Percentiles rank a stretch among this genome's conserved stretches.
These are phyloP conservation scores for Pangasianodon hypophthalmus DNA, from an alignment of 2,113 vertebrate genomes.

Conservation along the genomic window DNA sequence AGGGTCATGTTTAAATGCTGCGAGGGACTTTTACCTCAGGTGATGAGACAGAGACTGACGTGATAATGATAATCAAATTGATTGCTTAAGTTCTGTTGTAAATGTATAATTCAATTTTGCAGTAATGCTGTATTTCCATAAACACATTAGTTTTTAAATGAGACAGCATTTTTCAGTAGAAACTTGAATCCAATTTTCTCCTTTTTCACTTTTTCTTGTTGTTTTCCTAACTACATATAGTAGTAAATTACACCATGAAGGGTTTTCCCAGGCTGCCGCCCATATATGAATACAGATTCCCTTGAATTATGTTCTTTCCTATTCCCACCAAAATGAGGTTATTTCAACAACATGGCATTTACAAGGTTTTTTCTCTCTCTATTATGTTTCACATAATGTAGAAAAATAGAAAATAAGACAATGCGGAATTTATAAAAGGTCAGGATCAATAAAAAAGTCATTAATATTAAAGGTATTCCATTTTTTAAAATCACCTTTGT, in stretches of 20 bases:
- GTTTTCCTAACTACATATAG: background rate
- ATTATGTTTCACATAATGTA: background rate
- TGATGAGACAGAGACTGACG: background rate
- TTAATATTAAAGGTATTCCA: background rate
- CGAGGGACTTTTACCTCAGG: background rate
- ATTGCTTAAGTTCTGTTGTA: background rate
- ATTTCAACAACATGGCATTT: background rate
- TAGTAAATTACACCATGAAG: background rate
- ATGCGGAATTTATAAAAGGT: background rate
- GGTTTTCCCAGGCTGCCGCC: background rate
- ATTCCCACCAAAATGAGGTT: background rate
- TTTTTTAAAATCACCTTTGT: background rate
- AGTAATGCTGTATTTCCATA: background rate
- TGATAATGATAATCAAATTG: background rate
- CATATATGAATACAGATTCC: background rate
- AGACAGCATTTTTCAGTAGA: background rate
- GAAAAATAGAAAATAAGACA: background rate
- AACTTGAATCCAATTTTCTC: background rate
- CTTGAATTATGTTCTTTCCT: background rate
- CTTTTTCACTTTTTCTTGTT: background rate
- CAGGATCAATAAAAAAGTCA: background rate
- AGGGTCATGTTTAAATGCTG: background rate
- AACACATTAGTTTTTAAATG: background rate
- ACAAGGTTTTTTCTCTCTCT: background rate
- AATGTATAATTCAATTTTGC: background rate